Evolutionary conservation across 2,797 vertebrate species (phyloP), one percentile per base, ranked within the genome.

Genomic region (Phrynocephalus vlangalii): DNA sequence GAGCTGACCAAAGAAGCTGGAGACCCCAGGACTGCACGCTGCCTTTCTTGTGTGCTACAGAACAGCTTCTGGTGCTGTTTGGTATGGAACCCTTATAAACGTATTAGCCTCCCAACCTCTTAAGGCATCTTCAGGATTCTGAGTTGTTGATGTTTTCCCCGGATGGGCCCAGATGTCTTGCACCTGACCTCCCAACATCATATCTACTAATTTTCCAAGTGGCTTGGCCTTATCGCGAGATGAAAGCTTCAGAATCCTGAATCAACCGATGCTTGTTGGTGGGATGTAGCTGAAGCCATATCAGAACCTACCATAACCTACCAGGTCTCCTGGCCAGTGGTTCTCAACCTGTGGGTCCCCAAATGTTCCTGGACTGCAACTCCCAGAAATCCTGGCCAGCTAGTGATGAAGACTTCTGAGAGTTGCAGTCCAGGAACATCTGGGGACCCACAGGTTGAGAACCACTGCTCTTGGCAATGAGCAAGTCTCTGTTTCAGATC

Each of bases 21-120:
- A 79, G 8, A 28, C 26, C 3, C 13, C 0, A 1, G n/a, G 67
- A 8, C 68, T 11, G 4, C 3, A 24, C 1, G 7, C 5, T 70
- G 13, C 30, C 13, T 16, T 4, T n/a, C 1, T 85, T 10, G 38
- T 76, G 22, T 6, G 15, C 16, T 44, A 5, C 16, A 2, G 13
- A 20, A 2, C 13, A 20, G 22, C 13, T 1, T 73, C 70, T 24
- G 70, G 9, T 38, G 22, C 9, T 84, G n/a, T 10, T 68, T 84
- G 44, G 5, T 63, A 15, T 33, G 63, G 5, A 52, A 50, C 8
- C 44, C 16, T 70, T 22, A 68, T 68, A n/a, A 44, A 80, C 24
- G 28, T 50, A 20, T 13, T 28, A 22, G 30, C 6, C 10, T 67
- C 13, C n/a, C 6, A n/a, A 13, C 4, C 7, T 71, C 5, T 20